A percentile compares a stretch with the other conserved stretches of the same genome.
phyloP scores from a whole-genome alignment of 2,797 vertebrate species.

The Platyrinchus mystaceus region DNA sequence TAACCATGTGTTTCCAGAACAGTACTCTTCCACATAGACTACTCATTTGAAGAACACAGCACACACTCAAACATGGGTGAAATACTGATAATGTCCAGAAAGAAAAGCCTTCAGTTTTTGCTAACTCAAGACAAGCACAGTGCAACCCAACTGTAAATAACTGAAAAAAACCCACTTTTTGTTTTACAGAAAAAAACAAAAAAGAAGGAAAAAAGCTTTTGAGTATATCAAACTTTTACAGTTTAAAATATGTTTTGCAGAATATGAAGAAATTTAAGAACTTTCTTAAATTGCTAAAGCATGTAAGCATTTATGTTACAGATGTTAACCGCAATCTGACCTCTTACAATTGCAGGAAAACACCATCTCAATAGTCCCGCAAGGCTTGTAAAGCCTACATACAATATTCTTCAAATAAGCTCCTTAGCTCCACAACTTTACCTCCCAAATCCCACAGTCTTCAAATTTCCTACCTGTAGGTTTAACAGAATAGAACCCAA shows the following conservation, averaged over 20 bases:
- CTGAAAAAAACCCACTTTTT: too few species aligned
- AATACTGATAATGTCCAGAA: not conserved
- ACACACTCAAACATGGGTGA: not conserved
- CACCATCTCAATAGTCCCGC: not conserved
- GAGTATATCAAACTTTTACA: not conserved
- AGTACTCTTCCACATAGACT: not conserved
- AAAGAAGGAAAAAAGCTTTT: not conserved
- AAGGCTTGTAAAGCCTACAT: not conserved
- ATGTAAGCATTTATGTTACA: not conserved
- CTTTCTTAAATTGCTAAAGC: not conserved
- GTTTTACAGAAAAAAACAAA: not conserved
- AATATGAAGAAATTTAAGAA: not conserved
- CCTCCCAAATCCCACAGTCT: not conserved
- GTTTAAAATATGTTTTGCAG: not conserved
- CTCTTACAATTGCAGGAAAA: not conserved
- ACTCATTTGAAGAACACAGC: not conserved
- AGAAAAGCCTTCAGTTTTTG: not conserved
- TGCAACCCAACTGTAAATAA: not conserved
- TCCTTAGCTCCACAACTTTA: not conserved
- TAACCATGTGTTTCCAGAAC: not conserved
- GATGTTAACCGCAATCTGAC: not conserved
- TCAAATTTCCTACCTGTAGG: conserved; percentile 77
- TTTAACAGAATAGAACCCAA: conserved; percentile 93
- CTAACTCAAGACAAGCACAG: not conserved
- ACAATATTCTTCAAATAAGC: not conserved